Evolutionary conservation across 2,888 invertebrate species (phyloP).

Genomic region (Cyclophora albipunctata): DNA sequence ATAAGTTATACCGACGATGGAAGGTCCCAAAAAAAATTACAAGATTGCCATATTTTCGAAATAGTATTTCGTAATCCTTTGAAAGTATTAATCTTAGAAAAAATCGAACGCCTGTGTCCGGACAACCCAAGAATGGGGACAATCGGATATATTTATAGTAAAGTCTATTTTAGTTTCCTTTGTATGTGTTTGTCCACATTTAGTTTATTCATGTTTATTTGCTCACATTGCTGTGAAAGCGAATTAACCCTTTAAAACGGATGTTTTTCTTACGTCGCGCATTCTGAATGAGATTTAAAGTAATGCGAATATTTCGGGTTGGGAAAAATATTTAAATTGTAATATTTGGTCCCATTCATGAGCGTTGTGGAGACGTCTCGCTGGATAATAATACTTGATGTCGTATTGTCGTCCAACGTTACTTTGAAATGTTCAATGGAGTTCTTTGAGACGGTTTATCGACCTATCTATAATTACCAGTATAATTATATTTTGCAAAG

Average conservation of each 20-base stretch:
- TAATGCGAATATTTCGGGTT: constrained; percentile 23
- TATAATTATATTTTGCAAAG: no score
- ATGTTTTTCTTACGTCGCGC: constrained; percentile 59
- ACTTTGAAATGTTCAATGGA: no score
- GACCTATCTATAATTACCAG: no score
- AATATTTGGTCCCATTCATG: constrained; percentile 11
- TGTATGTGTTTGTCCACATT: constrained; percentile 65
- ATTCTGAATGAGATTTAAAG: constrained; percentile 34
- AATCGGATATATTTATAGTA: constrained; percentile 55
- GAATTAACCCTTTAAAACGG: constrained; percentile 46
- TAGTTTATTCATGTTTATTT: constrained; percentile 42
- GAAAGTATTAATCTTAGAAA: constrained; percentile 12
- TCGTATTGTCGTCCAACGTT: no score
- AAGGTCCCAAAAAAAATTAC: no score
- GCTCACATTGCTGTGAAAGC: constrained; percentile 36
- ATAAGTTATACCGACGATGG: background rate
- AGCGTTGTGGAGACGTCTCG: constrained; percentile 8
- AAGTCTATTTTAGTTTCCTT: constrained; percentile 37
- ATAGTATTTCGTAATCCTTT: constrained; percentile 32
- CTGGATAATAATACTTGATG: no score
- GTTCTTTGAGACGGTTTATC: no score
- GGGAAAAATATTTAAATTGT: constrained; percentile 31
- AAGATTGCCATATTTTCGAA: constrained; percentile 19
- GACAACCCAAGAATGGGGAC: constrained; percentile 36
- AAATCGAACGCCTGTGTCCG: constrained; percentile 21